These are phyloP conservation scores for Parnassius glacialis DNA, from an alignment of 2,888 invertebrate genomes.

Conservation along the genomic window DNA sequence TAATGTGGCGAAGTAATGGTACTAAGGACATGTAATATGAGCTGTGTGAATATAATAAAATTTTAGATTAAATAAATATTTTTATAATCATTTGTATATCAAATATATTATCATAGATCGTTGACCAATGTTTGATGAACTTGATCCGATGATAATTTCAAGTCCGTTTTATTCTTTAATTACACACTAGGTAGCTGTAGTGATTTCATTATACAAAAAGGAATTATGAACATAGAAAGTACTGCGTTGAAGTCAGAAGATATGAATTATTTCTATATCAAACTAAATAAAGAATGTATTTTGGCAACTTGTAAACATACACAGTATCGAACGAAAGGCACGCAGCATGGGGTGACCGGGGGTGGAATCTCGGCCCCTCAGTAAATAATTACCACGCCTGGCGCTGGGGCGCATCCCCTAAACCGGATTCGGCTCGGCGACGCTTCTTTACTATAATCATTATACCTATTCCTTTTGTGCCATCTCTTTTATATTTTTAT, in stretches of 20 bases:
- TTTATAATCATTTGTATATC: no score
- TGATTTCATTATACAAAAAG: no score
- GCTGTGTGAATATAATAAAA: no score
- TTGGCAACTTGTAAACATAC: constrained; percentile 28
- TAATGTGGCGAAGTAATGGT: no score
- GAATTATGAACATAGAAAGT: no score
- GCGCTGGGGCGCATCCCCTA: constrained; percentile 52
- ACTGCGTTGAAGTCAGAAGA: background rate
- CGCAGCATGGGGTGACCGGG: constrained; percentile 38
- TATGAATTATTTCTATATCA: background rate
- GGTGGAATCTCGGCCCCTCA: constrained; percentile 64
- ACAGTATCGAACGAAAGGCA: constrained; percentile 30
- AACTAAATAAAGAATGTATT: background rate
- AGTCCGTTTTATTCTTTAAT: no score
- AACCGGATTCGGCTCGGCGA: constrained; percentile 18
- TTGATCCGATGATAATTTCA: no score
- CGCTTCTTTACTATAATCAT: constrained; percentile 6
- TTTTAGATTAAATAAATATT: no score
- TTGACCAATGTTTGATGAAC: no score
- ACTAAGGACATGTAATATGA: no score
- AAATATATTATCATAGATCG: no score
- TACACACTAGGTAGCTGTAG: no score
- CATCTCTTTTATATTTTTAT: constrained; percentile 7
- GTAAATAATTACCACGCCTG: constrained; percentile 70
- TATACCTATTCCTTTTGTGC: constrained; percentile 3